Conservation (phyloP, 2,888 invertebrate species). For the Clitarchus hookeri region DNA sequence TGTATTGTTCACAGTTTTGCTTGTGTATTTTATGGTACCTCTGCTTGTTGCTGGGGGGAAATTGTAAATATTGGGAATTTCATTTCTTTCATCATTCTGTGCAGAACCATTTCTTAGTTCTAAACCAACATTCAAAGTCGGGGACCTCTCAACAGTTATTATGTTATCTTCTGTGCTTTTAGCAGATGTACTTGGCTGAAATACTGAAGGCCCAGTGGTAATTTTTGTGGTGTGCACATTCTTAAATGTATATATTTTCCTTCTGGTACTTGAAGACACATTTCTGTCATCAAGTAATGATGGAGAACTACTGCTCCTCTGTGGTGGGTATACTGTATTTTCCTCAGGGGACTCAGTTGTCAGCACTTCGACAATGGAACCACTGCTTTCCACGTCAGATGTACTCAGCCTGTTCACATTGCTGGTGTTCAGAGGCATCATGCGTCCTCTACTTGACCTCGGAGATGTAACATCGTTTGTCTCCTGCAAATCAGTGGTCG, state of each 20-base stretch:
- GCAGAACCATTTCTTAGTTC: background rate
- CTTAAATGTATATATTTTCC: background rate
- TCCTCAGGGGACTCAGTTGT: background rate
- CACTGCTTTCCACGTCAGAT: background rate
- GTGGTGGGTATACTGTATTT: background rate
- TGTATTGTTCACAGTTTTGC: constrained; percentile 4
- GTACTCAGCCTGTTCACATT: background rate
- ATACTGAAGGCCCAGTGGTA: background rate
- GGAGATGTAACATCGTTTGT: background rate
- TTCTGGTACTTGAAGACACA: background rate
- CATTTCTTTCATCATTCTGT: constrained; percentile 17
- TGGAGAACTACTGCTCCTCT: background rate
- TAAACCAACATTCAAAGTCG: background rate
- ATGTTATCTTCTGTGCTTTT: background rate
- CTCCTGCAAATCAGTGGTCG: background rate
- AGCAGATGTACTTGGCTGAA: background rate
- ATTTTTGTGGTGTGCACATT: background rate
- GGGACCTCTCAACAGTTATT: constrained; percentile 1
- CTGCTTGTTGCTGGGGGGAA: background rate
- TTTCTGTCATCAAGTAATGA: background rate
- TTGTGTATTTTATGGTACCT: constrained; percentile 11
- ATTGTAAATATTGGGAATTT: background rate
- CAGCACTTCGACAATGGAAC: background rate
- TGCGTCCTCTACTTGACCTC: background rate
- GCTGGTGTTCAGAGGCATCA: background rate